Conservation (phyloP, 2,797 vertebrate species). For the Semotilus atromaculatus region DNA sequence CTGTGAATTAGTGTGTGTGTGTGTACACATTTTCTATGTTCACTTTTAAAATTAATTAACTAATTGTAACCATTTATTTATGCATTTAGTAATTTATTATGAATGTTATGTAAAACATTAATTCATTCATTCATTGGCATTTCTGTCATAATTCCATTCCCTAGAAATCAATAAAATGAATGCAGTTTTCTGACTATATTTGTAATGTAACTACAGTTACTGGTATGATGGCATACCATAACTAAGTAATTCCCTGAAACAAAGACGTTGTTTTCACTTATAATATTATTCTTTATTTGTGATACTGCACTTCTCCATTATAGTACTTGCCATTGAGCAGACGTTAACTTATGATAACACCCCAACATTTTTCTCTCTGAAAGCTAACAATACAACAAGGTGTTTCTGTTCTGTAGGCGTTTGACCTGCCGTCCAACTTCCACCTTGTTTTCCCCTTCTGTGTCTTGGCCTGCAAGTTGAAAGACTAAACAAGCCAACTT, state of each 20-base stretch:
- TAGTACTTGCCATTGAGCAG: accelerated
- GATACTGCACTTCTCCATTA: not conserved
- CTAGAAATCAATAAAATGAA: not conserved
- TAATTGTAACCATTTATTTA: too few species aligned
- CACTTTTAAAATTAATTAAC: not conserved
- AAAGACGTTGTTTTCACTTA: not conserved
- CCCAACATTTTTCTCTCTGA: not conserved
- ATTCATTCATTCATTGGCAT: too few species aligned
- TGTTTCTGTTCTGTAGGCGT: not conserved
- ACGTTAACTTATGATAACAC: not conserved
- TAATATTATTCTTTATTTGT: not conserved
- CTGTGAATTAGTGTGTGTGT: too few species aligned
- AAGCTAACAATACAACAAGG: not conserved
- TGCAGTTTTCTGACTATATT: not conserved
- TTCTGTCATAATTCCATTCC: too few species aligned
- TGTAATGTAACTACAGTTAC: not conserved
- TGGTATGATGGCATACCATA: not conserved
- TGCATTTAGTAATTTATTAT: too few species aligned
- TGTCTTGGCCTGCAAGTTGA: not conserved
- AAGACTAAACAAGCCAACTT: constrained; percentile 1
- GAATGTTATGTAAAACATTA: too few species aligned
- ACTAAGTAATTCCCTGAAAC: not conserved
- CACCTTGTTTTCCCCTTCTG: not conserved
- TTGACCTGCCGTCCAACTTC: not conserved
- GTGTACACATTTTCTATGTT: not conserved